Conservation (phyloP, 2,113 vertebrate species). For the Sapajus apella region DNA sequence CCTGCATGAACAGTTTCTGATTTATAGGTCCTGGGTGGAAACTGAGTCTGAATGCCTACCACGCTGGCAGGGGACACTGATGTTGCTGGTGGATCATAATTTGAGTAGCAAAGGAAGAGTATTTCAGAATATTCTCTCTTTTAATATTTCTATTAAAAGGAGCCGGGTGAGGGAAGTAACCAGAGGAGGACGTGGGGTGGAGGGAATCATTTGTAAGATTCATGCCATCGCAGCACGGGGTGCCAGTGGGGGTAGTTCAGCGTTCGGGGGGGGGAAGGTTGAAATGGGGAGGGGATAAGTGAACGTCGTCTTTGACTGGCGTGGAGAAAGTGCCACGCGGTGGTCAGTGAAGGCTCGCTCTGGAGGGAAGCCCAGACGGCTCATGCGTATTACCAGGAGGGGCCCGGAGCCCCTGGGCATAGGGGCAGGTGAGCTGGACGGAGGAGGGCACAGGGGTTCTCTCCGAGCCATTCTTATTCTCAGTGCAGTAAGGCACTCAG, state of each 20-base stretch:
- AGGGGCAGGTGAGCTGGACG: neutral
- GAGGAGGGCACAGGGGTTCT: neutral
- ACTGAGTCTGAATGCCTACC: neutral
- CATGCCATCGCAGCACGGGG: neutral
- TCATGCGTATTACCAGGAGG: no score
- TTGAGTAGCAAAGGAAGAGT: neutral
- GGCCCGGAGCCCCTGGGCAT: neutral
- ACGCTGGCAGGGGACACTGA: neutral
- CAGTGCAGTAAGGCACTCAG: neutral
- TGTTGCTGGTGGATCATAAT: neutral
- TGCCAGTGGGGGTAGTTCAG: neutral
- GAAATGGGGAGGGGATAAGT: neutral
- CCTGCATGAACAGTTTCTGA: slow-evolving; percentile 11
- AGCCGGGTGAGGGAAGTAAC: neutral
- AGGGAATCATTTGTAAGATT: neutral
- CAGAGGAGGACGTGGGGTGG: no score
- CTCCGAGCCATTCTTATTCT: neutral
- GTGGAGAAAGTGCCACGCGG: neutral
- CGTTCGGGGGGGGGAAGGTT: fast-evolving
- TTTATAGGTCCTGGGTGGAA: neutral
- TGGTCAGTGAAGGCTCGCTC: neutral
- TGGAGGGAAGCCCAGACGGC: neutral
- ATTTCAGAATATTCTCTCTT: neutral
- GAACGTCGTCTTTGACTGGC: neutral
- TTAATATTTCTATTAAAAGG: neutral